Conservation (phyloP, 2,797 vertebrate species). For the Lophius americanus region DNA sequence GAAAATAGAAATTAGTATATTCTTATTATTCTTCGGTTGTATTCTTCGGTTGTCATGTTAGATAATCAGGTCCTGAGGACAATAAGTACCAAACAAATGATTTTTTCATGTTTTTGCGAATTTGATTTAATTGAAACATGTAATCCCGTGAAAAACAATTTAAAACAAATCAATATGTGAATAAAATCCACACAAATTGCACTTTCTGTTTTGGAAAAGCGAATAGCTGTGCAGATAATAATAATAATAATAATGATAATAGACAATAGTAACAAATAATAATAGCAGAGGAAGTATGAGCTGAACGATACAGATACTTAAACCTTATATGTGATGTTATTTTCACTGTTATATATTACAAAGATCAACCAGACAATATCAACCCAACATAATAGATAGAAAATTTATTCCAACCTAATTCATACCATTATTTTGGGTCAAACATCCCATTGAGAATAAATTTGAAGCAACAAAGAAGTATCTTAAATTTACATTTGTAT, state of each 20-base stretch:
- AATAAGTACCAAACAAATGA: not conserved
- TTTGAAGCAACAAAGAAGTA: too few relatives aligned
- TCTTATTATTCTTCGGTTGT: too few relatives aligned
- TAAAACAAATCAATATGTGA: not conserved
- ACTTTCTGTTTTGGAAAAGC: not conserved
- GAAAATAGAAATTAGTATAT: too few relatives aligned
- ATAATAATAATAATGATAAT: too few relatives aligned
- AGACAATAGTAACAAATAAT: too few relatives aligned
- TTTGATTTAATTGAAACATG: not conserved
- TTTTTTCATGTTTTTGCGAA: not conserved
- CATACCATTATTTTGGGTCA: not conserved
- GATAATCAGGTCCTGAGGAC: not conserved
- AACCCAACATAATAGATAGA: not conserved
- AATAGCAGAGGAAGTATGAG: too few relatives aligned
- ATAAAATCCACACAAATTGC: not conserved
- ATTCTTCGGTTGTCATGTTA: not conserved
- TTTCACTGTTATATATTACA: too few relatives aligned
- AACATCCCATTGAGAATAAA: not conserved
- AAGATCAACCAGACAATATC: not conserved
- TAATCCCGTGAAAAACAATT: not conserved
- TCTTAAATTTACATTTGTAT: not conserved
- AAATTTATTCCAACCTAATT: not conserved
- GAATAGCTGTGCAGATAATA: too few relatives aligned
- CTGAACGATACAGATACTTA: too few relatives aligned
- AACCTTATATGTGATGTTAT: too few relatives aligned